phyloP scores from a whole-genome alignment of 2,113 vertebrate species.

The Sylvilagus bachmani region DNA sequence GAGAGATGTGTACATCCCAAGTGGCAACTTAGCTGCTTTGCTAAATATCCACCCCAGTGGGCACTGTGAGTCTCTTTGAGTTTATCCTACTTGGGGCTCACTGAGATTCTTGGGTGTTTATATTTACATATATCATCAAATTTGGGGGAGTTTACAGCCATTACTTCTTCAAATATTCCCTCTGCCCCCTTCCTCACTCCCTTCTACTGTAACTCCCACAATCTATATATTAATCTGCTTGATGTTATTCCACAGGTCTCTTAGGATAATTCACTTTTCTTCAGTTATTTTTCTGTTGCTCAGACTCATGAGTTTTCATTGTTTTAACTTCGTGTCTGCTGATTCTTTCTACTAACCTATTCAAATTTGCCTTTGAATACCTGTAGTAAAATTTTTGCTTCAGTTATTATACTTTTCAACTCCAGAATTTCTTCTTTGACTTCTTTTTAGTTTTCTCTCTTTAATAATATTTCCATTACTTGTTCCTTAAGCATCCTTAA shows the following conservation, averaged over 20 bases:
- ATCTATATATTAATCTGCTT: background rate
- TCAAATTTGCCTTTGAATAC: background rate
- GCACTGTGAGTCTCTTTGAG: background rate
- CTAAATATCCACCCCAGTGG: too few species aligned
- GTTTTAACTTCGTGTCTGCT: background rate
- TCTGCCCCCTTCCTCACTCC: background rate
- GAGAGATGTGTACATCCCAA: too few species aligned
- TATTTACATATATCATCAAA: background rate
- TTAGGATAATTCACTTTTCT: background rate
- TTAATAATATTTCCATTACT: background rate
- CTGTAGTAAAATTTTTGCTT: background rate
- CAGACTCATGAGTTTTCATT: background rate
- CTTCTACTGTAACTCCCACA: too few species aligned
- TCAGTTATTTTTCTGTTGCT: background rate
- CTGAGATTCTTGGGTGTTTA: background rate
- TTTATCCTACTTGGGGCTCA: background rate
- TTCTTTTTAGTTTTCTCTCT: background rate
- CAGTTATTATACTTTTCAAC: background rate
- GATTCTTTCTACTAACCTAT: background rate
- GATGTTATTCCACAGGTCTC: background rate
- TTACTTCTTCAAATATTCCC: background rate
- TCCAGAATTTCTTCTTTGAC: background rate
- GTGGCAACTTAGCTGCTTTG: too few species aligned
- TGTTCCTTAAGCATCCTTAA: background rate
- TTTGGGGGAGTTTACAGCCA: background rate